A percentile compares a stretch with the other conserved stretches of the same genome.
Conservation (phyloP, 2,797 vertebrate species). For the Scolopax bukidnonensis region DNA sequence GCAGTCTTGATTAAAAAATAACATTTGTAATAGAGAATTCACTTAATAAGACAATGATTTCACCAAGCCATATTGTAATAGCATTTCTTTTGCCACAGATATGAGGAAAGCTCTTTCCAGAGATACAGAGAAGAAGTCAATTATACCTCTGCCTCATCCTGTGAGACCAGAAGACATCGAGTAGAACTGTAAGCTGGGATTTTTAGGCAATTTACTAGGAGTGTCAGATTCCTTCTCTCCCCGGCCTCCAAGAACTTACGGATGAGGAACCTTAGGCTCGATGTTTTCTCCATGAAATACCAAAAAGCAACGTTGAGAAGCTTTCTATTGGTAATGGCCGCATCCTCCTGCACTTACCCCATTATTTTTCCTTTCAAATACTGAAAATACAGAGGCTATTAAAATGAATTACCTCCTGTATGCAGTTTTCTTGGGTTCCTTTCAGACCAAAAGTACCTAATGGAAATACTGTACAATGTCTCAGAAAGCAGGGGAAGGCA, state of each 20-base stretch:
- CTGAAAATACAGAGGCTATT: neutral
- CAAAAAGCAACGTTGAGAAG: neutral
- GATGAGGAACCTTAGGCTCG: neutral
- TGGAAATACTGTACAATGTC: neutral
- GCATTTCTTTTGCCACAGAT: slow-evolving; percentile 77
- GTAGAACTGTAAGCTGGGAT: slow-evolving; percentile 82
- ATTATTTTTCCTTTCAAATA: neutral
- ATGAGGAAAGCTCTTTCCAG: slow-evolving; percentile 97
- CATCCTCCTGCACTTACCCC: neutral
- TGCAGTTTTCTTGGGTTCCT: neutral
- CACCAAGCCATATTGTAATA: neutral
- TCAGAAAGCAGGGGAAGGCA: neutral
- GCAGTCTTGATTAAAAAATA: neutral
- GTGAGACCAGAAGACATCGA: slow-evolving; percentile 96
- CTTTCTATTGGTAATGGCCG: neutral
- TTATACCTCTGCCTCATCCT: slow-evolving; percentile 93
- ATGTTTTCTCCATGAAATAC: neutral
- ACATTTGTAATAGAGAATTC: neutral
- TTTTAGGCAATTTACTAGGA: slow-evolving; percentile 63
- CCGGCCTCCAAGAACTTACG: rapidly evolving
- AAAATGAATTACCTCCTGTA: neutral
- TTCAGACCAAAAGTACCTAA: neutral
- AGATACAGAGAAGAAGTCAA: slow-evolving; percentile 95
- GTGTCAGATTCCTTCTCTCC: neutral
- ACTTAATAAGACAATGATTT: neutral